Conservation (phyloP, 2,888 invertebrate genomes). For the Lepas anatifera region DNA sequence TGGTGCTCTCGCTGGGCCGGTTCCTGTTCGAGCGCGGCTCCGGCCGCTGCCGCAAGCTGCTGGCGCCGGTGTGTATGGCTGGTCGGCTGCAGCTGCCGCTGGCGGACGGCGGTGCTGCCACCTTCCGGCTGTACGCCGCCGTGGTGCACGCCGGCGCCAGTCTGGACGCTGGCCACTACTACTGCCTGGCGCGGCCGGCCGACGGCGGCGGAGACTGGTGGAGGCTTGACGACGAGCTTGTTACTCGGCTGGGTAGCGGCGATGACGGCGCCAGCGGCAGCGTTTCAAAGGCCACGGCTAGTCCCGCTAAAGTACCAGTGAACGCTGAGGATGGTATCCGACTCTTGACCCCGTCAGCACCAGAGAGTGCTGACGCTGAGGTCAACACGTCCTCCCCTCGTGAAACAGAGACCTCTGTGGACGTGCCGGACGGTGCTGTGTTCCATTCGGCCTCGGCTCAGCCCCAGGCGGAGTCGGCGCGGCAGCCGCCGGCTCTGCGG, state of each 20-base stretch:
- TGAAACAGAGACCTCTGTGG: too few relatives aligned
- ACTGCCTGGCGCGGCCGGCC: conserved; percentile 51
- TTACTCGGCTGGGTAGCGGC: neutral
- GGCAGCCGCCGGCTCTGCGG: too few relatives aligned
- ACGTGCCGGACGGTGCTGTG: too few relatives aligned
- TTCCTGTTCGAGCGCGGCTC: conserved; percentile 60
- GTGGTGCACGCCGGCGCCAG: conserved; percentile 73
- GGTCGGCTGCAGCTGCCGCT: conserved; percentile 31
- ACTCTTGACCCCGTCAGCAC: too few relatives aligned
- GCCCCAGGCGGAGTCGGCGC: too few relatives aligned
- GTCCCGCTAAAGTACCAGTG: too few relatives aligned
- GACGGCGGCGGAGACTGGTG: neutral
- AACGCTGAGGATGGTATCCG: too few relatives aligned
- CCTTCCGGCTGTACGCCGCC: conserved; percentile 64
- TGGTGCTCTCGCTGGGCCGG: conserved; percentile 67
- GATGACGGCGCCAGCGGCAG: neutral
- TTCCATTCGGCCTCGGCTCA: too few relatives aligned
- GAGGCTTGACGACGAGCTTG: neutral
- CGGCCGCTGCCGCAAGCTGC: conserved; percentile 63
- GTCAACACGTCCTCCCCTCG: too few relatives aligned
- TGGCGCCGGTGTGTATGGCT: conserved; percentile 40
- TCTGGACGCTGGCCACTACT: conserved; percentile 77
- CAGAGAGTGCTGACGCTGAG: too few relatives aligned
- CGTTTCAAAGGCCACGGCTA: too few relatives aligned
- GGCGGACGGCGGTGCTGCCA: conserved; percentile 23